Base-by-base conservation (phyloP, 2,888 invertebrate species). In the Trichogramma evanescens region DNA sequence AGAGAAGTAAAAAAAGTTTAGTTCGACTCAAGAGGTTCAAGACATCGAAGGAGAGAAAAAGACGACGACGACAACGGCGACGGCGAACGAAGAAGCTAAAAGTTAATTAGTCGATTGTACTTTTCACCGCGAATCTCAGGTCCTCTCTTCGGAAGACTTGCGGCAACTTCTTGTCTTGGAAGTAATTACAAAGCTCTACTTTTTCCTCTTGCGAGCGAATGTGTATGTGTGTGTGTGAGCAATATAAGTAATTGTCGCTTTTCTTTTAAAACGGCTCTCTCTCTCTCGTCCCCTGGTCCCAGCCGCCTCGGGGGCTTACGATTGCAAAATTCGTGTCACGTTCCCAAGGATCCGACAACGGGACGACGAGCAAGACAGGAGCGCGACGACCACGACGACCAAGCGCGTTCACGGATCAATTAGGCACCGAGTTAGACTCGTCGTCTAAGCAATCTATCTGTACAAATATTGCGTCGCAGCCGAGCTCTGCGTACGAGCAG, bases 91-190 rank as follows among this genome's bases (percentile, higher is more conserved):
- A 56, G 61, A 63, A 26, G 26, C 26, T 26, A 26, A 63, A 63
- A 63, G 61, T 63, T 63, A 61, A 63, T 63, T 63, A 63, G 63
- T 59, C 63, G 61, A 63, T 63, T 63, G 63, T 61, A 61, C 58
- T 58, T 56, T 55, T 50, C 45, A 38, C 51, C n/a, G 54, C 50
- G 58, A 60, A 60, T 52, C 52, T 58, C 42, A 48, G 53, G 38
- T 42, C 10, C 43, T 26, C 40, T 10, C 50, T 51, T 26, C 38
- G 43, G 26, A 10, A 10, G 48, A 48, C 10, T 13, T 13, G 48
- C 48, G 26, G 26, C 26, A 13, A 48, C 48, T 13, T 10, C 48
- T 48, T 5, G 10, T 26, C 26, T n/a, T 48, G 48, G 66, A 67
- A 65, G 60, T 58, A 58, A 60, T 66, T 67, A 68, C 68, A 64